Base-by-base conservation (phyloP, 1,140 invertebrate genomes). In the Drosophila serrata region DNA sequence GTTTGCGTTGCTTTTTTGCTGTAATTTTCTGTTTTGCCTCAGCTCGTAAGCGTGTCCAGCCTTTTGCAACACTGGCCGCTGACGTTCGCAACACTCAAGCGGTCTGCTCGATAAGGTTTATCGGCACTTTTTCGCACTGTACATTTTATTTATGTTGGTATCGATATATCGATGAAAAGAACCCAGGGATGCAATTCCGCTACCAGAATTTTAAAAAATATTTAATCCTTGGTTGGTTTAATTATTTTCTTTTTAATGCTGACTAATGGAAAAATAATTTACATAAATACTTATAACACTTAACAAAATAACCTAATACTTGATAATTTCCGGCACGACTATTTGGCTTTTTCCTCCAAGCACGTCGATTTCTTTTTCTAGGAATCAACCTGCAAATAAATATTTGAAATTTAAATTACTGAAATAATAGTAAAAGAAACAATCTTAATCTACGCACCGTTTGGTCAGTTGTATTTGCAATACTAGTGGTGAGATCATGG, bases 1-100 rank as follows among this genome's bases (percentile, higher is more conserved):
- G 51, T 53, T 76, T 73, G 42, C 31, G 63, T 55, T 77, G 53
- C 17, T 69, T 82, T 87, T 82, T 72, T 69, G 73, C 81, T 46
- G 86, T 60, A 77, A 77, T 77, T 77, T 77, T 77, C 62, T 76
- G 74, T 77, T 77, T 74, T 74, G 70, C 70, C 55, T 73, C 35
- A 65, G 53, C 51, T 55, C 72, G 60, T 75, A 63, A 75, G 59
- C 65, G 45, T 73, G 31, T 43, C 19, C 57, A 31, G 46, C 35
- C 53, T 33, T 73, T 43, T 42, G 4, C 69, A 73, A 73, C 67
- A 70, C 67, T 69, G 35, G 24, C 11, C 12, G 27, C 57, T 13
- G 64, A 37, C 46, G 29, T 63, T 63, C n/a, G 22, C 65, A 63
- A 63, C 64, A 72, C 68, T 69, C 43, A 46, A 46, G 35, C 37